Conservation (phyloP, 2,113 vertebrate species). For the Campylomormyrus numenius region DNA sequence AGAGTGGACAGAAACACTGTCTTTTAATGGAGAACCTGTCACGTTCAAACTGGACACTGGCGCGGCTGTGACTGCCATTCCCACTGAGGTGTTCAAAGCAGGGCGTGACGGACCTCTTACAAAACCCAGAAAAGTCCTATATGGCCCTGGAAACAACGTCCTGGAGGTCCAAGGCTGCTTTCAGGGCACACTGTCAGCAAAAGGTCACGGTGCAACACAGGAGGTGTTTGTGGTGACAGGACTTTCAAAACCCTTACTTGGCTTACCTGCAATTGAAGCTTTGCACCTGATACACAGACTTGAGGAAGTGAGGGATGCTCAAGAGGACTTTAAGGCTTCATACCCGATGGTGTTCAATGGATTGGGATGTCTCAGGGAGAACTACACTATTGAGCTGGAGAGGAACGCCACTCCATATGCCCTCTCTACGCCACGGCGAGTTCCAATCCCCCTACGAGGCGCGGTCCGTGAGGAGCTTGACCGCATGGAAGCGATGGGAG, state of each 20-base stretch:
- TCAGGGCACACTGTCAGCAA: background rate
- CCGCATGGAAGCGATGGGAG: slow-evolving; percentile 12
- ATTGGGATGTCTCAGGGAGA: slow-evolving; percentile 9
- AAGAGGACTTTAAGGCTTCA: background rate
- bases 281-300: background rate
- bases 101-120: background rate
- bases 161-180: background rate
- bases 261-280: too few species aligned
- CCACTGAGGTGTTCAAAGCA: background rate
- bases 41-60: background rate
- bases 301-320: background rate
- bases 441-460: slow-evolving; percentile 9
- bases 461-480: slow-evolving; percentile 19
- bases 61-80: background rate
- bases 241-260: too few species aligned
- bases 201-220: background rate
- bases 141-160: background rate
- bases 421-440: background rate
- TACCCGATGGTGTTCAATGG: slow-evolving; percentile 17
- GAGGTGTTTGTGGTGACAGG: background rate
- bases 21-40: background rate
- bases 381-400: slow-evolving; percentile 17
- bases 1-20: background rate
- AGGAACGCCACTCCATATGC: background rate
- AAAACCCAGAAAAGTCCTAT: background rate